These are phyloP conservation scores for Cryptoblepharus egeriae DNA, from an alignment of 2,797 vertebrate genomes.

Conservation along the genomic window DNA sequence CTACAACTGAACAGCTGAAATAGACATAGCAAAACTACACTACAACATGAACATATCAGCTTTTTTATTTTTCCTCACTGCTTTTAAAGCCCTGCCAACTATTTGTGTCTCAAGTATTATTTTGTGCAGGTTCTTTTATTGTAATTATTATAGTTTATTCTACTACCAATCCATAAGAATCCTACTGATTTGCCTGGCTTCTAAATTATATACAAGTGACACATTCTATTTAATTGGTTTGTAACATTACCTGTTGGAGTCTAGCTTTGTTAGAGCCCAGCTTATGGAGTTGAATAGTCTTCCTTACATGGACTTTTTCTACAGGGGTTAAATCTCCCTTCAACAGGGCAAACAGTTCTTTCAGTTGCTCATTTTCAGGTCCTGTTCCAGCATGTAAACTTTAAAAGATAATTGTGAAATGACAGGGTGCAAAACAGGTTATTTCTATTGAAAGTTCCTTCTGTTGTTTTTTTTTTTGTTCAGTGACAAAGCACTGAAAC, in stretches of 20 bases:
- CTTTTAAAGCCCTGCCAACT: neutral
- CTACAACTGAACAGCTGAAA: neutral
- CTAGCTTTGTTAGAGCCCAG: constrained; percentile 79
- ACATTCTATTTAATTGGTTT: neutral
- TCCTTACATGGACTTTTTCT: constrained; percentile 75
- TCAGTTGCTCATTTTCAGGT: constrained; percentile 78
- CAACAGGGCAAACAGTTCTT: constrained; percentile 77
- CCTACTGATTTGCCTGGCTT: neutral
- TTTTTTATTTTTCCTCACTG: no score
- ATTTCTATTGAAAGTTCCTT: neutral
- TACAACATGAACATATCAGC: neutral
- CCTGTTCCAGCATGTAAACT: constrained; percentile 81
- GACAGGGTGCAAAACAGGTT: neutral
- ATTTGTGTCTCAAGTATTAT: neutral
- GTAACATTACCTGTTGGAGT: constrained; percentile 75
- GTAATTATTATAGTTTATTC: neutral
- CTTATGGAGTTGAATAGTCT: constrained; percentile 81
- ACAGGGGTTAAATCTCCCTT: constrained; percentile 76
- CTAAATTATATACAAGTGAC: neutral
- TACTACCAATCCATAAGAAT: neutral
- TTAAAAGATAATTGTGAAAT: neutral
- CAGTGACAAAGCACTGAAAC: neutral
- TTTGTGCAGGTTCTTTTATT: neutral
- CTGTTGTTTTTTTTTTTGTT: no score
- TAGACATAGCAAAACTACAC: neutral